phyloP scores from a whole-genome alignment of 2,113 vertebrate species.

The Pseudorectes ferrugineus region DNA sequence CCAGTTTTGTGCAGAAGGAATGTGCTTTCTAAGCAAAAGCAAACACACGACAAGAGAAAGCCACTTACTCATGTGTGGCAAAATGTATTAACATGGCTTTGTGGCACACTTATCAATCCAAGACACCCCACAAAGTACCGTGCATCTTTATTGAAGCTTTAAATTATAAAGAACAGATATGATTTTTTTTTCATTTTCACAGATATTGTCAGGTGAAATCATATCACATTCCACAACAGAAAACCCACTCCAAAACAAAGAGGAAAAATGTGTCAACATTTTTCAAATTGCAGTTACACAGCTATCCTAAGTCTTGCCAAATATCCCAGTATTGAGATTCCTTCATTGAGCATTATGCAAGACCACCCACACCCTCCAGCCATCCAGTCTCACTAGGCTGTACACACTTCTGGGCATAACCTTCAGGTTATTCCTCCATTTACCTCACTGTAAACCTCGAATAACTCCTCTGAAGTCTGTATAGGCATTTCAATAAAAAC shows the following conservation, averaged over 20 bases:
- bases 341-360: conserved; percentile 26
- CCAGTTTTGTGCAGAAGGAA: background rate
- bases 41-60: background rate
- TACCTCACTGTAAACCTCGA: background rate
- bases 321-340: conserved; percentile 24
- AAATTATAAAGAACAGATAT: background rate
- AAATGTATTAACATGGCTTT: background rate
- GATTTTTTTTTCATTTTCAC: background rate
- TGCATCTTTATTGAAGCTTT: background rate
- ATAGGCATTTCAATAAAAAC: background rate
- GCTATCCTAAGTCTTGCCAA: conserved; percentile 31
- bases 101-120: background rate
- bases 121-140: background rate
- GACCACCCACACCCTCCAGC: conserved; percentile 58
- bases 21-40: background rate
- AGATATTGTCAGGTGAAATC: background rate
- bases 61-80: background rate
- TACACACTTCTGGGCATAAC: background rate
- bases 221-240: background rate
- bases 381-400: background rate
- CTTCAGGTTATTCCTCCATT: background rate
- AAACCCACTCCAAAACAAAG: background rate
- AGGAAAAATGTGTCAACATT: background rate
- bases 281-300: conserved; percentile 17
- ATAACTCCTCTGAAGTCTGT: background rate